Evolutionary conservation across 2,113 vertebrate species (phyloP), one percentile per base, ranked within the genome.

Genomic region (Ailurus styani): DNA sequence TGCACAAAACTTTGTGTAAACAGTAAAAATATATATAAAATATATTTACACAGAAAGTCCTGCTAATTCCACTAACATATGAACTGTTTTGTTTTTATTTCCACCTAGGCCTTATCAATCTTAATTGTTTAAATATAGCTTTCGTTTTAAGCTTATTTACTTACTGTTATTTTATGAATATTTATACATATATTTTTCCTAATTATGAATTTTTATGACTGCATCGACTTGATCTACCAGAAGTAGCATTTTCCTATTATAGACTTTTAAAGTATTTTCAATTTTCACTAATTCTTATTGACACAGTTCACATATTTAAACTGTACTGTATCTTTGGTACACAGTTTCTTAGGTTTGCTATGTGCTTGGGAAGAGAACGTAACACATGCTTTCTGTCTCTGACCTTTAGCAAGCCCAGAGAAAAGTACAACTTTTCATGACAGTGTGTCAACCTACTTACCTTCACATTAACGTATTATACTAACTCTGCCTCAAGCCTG

Each of bases 331-430:
- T 40, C 60, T 95, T 68, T 86, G 25, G 12, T 29, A 12, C 15
- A 70, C 8, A 87, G 8, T 15, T 75, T 83, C 23, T 91, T 87
- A 21, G 25, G 1, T 75, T 93, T 85, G 5, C 11, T 90, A 0
- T 77, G 7, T 93, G 11, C 57, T 82, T 91, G n/a, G 8, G 15
- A 52, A 93, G 84, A 50, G 7, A 88, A 92, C 37, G 18, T 37
- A 96, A 68, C 29, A 62, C 25, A 54, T 47, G 34, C 79, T 96
- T 96, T 75, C 64, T 95, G 57, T 73, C 25, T 82, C 25, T 95
- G 93, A 94, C 92, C 45, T 94, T 95, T 90, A 94, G 42, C 14
- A 82, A 73, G 6, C n/a, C 73, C 45, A 78, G 47, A 88, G 40
- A 68, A 94, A 78, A 96, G 12, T 78, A 75, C 7, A 68, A 11